Percentiles rank a stretch among this genome's conserved stretches.
Conservation (phyloP, 2,888 invertebrate genomes). For the Plebejus argus region DNA sequence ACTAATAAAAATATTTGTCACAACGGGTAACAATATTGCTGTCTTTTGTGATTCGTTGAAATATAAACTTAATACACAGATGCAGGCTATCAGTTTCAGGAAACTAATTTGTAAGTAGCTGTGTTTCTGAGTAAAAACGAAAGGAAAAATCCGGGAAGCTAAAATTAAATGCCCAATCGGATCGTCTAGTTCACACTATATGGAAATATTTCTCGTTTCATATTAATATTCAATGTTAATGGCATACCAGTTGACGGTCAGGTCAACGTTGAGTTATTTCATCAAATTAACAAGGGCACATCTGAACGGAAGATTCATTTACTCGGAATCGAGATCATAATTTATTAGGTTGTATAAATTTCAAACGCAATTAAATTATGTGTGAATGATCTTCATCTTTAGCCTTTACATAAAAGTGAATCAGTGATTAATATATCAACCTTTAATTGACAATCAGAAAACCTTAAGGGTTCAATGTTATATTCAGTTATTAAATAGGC, state of each 20-base stretch:
- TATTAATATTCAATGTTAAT: conserved; percentile 26
- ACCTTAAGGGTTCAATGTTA: too few relatives aligned
- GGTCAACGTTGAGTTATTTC: neutral
- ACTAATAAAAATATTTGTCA: neutral
- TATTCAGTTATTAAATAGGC: too few relatives aligned
- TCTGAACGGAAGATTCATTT: neutral
- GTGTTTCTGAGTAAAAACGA: neutral
- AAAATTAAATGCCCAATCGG: neutral
- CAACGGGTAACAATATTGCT: neutral
- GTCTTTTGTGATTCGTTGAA: neutral
- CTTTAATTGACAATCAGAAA: neutral
- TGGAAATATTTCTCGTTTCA: neutral
- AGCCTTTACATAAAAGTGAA: neutral
- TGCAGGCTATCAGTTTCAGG: too few relatives aligned
- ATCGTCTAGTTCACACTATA: neutral
- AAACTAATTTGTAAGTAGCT: neutral
- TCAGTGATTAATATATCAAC: neutral
- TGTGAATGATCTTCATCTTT: neutral
- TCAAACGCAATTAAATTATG: neutral
- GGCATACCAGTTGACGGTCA: neutral
- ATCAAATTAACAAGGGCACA: conserved; percentile 1
- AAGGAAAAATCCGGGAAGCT: neutral
- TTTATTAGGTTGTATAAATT: neutral
- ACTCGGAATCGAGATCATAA: neutral
- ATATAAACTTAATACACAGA: too few relatives aligned